Evolutionary conservation across 2,797 vertebrate species (phyloP).

Genomic region (Amblyraja radiata): DNA sequence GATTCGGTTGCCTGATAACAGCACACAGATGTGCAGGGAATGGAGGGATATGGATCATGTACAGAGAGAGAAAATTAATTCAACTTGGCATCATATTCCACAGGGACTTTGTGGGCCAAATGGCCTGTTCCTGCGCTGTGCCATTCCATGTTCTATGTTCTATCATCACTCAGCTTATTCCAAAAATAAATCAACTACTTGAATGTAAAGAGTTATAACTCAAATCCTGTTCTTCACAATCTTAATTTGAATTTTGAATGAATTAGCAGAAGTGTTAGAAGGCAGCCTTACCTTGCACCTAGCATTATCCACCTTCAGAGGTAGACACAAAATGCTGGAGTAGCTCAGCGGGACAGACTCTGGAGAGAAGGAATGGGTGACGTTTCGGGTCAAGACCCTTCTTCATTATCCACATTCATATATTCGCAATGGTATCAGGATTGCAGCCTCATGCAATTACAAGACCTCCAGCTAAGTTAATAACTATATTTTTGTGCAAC

Average conservation of each 20-base stretch:
- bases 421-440: too few species aligned
- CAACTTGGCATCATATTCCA: too few species aligned
- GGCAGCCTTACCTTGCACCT: background rate
- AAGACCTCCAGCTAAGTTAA: background rate
- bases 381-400: too few species aligned
- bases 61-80: too few species aligned
- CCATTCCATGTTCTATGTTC: background rate
- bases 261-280: background rate
- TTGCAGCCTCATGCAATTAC: background rate
- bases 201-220: background rate
- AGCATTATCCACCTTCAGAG: background rate
- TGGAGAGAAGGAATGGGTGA: too few species aligned
- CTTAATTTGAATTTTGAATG: background rate
- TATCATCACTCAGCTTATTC: background rate
- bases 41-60: too few species aligned
- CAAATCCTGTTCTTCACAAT: background rate
- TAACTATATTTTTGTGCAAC: background rate
- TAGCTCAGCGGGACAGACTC: too few species aligned
- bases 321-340: too few species aligned
- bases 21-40: too few species aligned
- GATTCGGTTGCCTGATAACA: too few species aligned
- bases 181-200: background rate
- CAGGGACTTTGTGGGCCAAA: too few species aligned
- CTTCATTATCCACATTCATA: background rate
- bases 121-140: background rate